A percentile compares a stretch with the other conserved stretches of the same genome.
Evolutionary conservation across 2,113 vertebrate genomes (phyloP).

Genomic region (Seriola dumerili): DNA sequence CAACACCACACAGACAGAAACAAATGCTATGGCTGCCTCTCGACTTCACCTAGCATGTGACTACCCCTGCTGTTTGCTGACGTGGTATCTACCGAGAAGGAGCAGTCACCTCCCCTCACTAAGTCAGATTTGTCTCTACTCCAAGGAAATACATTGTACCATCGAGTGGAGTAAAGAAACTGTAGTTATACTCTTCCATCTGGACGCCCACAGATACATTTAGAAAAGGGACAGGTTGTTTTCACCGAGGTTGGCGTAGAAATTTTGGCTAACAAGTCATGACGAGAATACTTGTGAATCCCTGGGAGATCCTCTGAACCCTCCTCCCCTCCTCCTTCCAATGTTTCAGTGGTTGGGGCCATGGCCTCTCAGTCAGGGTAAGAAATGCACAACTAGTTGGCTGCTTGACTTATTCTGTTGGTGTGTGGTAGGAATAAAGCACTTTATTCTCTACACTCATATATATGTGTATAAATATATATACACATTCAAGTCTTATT

Average conservation of each 20-base stretch:
- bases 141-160: slow-evolving; percentile 82
- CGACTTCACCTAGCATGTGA: slow-evolving; percentile 48
- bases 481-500: neutral
- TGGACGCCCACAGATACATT: slow-evolving; percentile 29
- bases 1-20: slow-evolving; percentile 36
- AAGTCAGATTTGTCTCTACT: slow-evolving; percentile 85
- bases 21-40: slow-evolving; percentile 29
- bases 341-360: slow-evolving; percentile 85
- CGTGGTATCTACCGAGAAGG: slow-evolving; percentile 81
- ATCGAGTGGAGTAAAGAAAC: slow-evolving; percentile 74
- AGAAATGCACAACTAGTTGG: slow-evolving; percentile 73
- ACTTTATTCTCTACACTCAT: neutral
- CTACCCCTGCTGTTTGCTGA: slow-evolving; percentile 60
- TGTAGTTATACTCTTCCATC: slow-evolving; percentile 52
- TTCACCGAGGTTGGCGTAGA: slow-evolving; percentile 36
- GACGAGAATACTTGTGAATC: slow-evolving; percentile 74
- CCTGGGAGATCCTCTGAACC: slow-evolving; percentile 75
- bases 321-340: slow-evolving; percentile 77
- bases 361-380: slow-evolving; percentile 88
- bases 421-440: slow-evolving; percentile 19
- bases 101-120: slow-evolving; percentile 82
- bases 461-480: neutral
- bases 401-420: slow-evolving; percentile 56
- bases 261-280: slow-evolving; percentile 59
- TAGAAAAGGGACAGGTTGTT: slow-evolving; percentile 23